phyloP scores from a whole-genome alignment of 2,888 invertebrate genomes.

The Drosophila fungiperda region DNA sequence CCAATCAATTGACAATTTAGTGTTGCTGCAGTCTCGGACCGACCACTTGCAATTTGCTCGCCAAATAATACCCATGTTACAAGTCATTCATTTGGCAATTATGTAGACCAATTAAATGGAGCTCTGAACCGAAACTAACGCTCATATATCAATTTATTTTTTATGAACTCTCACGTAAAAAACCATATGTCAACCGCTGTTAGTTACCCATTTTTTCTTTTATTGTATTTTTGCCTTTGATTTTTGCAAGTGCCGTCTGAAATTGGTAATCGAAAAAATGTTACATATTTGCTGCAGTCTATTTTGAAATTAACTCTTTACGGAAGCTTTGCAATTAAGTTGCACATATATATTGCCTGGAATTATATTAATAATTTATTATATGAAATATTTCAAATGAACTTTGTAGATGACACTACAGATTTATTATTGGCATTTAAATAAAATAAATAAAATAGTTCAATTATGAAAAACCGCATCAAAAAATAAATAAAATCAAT shows the following conservation, averaged over 20 bases:
- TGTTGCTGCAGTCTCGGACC: constrained; percentile 50
- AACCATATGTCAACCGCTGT: constrained; percentile 28
- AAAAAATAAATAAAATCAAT: constrained; percentile 20
- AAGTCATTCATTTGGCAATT: constrained; percentile 77
- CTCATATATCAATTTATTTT: constrained; percentile 39
- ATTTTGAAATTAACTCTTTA: constrained; percentile 58
- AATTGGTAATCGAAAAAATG: constrained; percentile 39
- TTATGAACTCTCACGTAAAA: constrained; percentile 35
- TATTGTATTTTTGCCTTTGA: not conserved
- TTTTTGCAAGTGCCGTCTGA: constrained; percentile 21
- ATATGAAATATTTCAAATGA: constrained; percentile 17
- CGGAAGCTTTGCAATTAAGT: constrained; percentile 60
- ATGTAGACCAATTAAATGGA: constrained; percentile 71
- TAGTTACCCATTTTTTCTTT: not conserved
- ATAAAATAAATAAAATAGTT: constrained; percentile 17
- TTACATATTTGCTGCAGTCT: constrained; percentile 36
- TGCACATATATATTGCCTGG: constrained; percentile 18
- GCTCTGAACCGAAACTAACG: constrained; percentile 24
- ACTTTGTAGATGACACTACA: constrained; percentile 28
- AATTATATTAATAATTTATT: constrained; percentile 31
- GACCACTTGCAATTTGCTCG: constrained; percentile 59
- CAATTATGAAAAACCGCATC: constrained; percentile 24
- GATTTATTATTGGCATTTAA: constrained; percentile 21
- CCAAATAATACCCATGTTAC: constrained; percentile 58
- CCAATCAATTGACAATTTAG: constrained; percentile 76